Percentiles rank a stretch among this genome's conserved stretches.
These are phyloP conservation scores for Bergia sp. DNA, from an alignment of 92 coral and sea anemone genomes.

Conservation along the genomic window DNA sequence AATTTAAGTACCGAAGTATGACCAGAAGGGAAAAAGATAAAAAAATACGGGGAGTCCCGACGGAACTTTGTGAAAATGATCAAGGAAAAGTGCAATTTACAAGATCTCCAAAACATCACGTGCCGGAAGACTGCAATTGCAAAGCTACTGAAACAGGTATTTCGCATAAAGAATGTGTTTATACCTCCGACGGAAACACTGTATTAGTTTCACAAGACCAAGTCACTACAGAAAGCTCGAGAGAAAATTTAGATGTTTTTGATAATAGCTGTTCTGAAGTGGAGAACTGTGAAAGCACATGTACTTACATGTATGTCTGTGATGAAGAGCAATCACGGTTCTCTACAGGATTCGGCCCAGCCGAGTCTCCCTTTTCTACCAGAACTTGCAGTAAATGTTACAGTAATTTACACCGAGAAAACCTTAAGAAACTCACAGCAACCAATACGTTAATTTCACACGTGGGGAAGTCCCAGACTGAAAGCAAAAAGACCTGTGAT, in stretches of 20 bases:
- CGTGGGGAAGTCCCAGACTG: neutral
- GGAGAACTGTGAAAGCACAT: neutral
- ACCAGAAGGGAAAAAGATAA: constrained; percentile 26
- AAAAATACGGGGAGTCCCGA: neutral
- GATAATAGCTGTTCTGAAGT: neutral
- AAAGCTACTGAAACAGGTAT: neutral
- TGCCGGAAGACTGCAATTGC: neutral
- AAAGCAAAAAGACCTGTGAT: neutral
- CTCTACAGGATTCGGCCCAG: neutral
- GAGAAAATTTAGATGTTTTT: neutral
- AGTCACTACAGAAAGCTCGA: neutral
- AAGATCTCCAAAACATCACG: neutral
- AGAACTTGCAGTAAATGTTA: neutral
- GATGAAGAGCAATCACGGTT: neutral
- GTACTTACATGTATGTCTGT: neutral
- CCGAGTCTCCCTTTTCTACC: neutral
- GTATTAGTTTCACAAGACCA: neutral
- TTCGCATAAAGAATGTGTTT: neutral
- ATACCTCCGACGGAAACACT: neutral
- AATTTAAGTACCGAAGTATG: constrained; percentile 12
- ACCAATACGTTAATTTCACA: neutral
- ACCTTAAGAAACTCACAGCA: neutral
- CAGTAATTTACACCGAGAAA: neutral
- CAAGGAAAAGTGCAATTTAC: neutral
- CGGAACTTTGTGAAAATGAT: constrained; percentile 11